These are phyloP conservation scores for Microctenopoma steveboyesi DNA, from an alignment of 2,797 vertebrate genomes.

Conservation along the genomic window DNA sequence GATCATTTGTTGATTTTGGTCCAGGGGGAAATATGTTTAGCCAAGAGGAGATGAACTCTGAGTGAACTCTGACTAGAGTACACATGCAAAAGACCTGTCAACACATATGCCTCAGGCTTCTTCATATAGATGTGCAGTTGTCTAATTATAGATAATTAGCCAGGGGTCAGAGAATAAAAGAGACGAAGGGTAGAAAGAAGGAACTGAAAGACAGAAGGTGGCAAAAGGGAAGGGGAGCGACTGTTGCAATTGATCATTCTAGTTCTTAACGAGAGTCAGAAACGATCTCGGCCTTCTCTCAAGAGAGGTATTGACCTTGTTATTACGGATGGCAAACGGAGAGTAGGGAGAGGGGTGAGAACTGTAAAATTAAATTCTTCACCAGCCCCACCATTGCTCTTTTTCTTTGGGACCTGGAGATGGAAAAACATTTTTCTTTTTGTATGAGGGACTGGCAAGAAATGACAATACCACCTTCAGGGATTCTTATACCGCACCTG, in stretches of 20 bases:
- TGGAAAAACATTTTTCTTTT: conserved; percentile 46
- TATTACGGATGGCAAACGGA: conserved; percentile 47
- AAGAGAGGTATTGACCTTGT: conserved; percentile 41
- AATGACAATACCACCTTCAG: conserved; percentile 49
- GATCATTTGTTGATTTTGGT: conserved; percentile 72
- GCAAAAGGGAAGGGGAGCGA: conserved; percentile 37
- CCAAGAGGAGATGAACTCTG: conserved; percentile 70
- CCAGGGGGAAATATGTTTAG: conserved; percentile 62
- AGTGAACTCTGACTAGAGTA: conserved; percentile 63
- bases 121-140: conserved; percentile 69
- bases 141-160: conserved; percentile 78
- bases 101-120: conserved; percentile 53
- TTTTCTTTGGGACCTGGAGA: conserved; percentile 41
- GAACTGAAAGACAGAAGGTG: conserved; percentile 55
- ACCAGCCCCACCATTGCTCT: conserved; percentile 22
- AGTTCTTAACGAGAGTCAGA: conserved; percentile 26
- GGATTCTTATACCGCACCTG: conserved; percentile 44
- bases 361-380: conserved; percentile 61
- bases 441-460: conserved; percentile 30
- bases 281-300: conserved; percentile 17
- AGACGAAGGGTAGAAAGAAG: conserved; percentile 27
- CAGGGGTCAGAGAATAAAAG: conserved; percentile 52
- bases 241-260: conserved; percentile 46
- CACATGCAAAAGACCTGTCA: conserved; percentile 62
- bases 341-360: conserved; percentile 24